These are phyloP conservation scores for Bombus huntii DNA, from an alignment of 1,140 invertebrate genomes.

Conservation along the genomic window DNA sequence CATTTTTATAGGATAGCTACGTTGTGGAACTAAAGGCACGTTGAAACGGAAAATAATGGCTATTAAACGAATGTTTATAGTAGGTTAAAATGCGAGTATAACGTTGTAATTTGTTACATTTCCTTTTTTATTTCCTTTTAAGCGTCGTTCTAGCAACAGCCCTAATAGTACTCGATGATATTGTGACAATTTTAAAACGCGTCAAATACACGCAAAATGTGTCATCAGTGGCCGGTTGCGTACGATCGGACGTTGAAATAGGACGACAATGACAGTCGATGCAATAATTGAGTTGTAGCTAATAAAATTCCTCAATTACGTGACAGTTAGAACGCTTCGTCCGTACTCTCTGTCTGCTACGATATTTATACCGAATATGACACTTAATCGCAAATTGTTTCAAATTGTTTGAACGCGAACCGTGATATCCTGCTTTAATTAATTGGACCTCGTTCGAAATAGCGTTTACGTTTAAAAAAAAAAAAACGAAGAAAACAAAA, in stretches of 20 bases:
- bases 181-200: neutral
- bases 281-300: constrained; percentile 7
- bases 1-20: neutral
- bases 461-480: too few relatives aligned
- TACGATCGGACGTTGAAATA: neutral
- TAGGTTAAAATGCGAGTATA: neutral
- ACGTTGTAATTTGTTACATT: too few relatives aligned
- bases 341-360: neutral
- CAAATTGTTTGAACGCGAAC: neutral
- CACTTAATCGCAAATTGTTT: constrained; percentile 3
- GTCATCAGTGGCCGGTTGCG: neutral
- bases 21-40: neutral
- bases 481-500: neutral
- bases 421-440: neutral
- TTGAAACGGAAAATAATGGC: neutral
- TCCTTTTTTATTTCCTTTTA: neutral
- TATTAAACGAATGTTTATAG: neutral
- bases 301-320: constrained; percentile 9
- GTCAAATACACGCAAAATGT: neutral
- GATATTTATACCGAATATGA: neutral
- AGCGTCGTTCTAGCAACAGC: too few relatives aligned
- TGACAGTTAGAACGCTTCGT: neutral
- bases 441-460: neutral
- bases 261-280: neutral
- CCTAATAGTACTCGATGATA: neutral